phyloP scores from a whole-genome alignment of 2,888 invertebrate genomes.

The Elmis aenea region DNA sequence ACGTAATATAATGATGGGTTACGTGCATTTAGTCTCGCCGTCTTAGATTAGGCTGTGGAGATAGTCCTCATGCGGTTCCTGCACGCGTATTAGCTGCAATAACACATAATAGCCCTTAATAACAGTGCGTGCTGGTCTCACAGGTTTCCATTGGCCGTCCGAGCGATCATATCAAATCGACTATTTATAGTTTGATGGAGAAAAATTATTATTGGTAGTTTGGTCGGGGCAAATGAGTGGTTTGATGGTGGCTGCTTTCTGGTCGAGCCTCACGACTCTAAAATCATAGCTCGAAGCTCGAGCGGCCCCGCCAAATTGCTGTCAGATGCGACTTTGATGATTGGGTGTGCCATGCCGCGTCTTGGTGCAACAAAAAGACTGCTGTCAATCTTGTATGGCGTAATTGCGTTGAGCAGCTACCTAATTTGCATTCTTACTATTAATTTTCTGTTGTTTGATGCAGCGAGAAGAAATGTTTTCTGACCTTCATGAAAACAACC shows the following conservation, averaged over 20 bases:
- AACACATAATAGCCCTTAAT: conserved; percentile 49
- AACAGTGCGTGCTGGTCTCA: conserved; percentile 43
- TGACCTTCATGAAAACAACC: too few species aligned
- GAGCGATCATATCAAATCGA: conserved; percentile 46
- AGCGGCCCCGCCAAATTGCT: conserved; percentile 36
- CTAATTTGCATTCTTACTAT: conserved; percentile 33
- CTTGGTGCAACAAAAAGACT: conserved; percentile 31
- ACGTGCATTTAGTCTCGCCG: conserved; percentile 32
- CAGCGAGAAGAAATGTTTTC: too few species aligned
- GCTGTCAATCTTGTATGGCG: conserved; percentile 38
- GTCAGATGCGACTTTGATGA: conserved; percentile 46
- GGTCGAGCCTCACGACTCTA: conserved; percentile 39
- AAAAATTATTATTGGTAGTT: conserved; percentile 48
- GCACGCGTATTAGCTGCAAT: conserved; percentile 47
- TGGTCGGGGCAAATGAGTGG: conserved; percentile 42
- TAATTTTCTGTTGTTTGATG: conserved; percentile 5
- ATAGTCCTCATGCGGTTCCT: conserved; percentile 40
- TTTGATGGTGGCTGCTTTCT: conserved; percentile 36
- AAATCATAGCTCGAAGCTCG: conserved; percentile 40
- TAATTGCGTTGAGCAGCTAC: conserved; percentile 36
- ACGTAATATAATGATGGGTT: conserved; percentile 43
- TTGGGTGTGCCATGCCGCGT: conserved; percentile 38
- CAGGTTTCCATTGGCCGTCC: conserved; percentile 41
- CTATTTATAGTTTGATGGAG: conserved; percentile 47
- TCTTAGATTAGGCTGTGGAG: conserved; percentile 40